These are phyloP conservation scores for Meriones unguiculatus DNA, from an alignment of 2,113 vertebrate genomes.

Conservation along the genomic window DNA sequence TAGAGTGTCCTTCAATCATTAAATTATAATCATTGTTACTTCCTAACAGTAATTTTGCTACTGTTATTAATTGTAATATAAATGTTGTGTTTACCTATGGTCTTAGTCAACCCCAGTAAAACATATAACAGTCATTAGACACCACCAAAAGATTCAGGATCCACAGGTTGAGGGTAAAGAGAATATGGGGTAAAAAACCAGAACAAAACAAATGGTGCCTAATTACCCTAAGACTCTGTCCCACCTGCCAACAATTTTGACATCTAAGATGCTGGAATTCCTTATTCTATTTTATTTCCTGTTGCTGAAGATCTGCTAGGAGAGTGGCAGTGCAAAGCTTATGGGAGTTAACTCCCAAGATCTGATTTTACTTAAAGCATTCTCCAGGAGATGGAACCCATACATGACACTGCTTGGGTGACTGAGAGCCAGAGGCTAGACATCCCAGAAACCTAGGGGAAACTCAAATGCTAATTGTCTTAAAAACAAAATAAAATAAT, in stretches of 20 bases:
- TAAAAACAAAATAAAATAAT: neutral
- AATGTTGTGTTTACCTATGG: neutral
- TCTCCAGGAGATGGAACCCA: neutral
- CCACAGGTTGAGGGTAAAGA: neutral
- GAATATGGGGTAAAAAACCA: neutral
- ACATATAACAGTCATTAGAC: neutral
- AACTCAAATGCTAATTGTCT: neutral
- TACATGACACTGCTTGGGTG: neutral
- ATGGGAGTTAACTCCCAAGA: neutral
- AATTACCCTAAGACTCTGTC: neutral
- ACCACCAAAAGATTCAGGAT: neutral
- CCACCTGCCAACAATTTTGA: neutral
- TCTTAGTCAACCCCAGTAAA: neutral
- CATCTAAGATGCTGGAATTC: neutral
- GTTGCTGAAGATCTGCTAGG: neutral
- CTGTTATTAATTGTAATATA: neutral
- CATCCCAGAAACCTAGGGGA: neutral
- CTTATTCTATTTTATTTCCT: neutral
- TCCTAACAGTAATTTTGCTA: too few relatives aligned
- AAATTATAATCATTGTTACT: too few relatives aligned
- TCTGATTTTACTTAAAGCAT: too few relatives aligned
- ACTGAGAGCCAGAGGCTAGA: neutral
- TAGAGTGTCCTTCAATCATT: too few relatives aligned
- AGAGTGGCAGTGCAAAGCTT: neutral
- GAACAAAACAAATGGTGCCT: neutral